A percentile compares a stretch with the other conserved stretches of the same genome.
Conservation (phyloP, 2,113 vertebrate genomes). For the Dascyllus trimaculatus region DNA sequence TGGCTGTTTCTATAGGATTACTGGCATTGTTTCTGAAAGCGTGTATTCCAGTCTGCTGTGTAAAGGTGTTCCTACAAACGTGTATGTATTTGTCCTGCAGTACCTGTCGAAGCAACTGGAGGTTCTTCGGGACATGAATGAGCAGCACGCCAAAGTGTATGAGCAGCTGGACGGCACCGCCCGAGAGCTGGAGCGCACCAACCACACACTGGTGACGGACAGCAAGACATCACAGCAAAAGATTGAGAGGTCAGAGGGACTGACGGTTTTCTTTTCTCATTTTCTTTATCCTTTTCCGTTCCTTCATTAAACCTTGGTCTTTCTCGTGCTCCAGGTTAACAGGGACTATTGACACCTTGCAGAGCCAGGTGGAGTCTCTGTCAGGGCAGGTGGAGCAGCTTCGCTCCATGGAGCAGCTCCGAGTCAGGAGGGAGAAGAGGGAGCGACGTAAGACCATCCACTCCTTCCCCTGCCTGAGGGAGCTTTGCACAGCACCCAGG, state of each 20-base stretch:
- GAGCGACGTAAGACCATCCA: slow-evolving; percentile 94
- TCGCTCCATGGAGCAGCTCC: slow-evolving; percentile 91
- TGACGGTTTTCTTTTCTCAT: rapidly evolving
- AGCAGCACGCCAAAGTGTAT: slow-evolving; percentile 97
- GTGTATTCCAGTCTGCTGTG: background rate
- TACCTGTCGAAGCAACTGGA: slow-evolving; percentile 97
- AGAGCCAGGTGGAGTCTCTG: slow-evolving; percentile 94
- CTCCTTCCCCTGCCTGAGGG: slow-evolving; percentile 95
- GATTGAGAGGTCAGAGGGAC: slow-evolving; percentile 88
- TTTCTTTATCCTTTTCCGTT: background rate
- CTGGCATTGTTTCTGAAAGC: too few relatives aligned
- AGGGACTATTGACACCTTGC: slow-evolving; percentile 91
- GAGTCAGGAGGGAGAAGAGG: slow-evolving; percentile 91
- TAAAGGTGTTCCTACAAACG: background rate
- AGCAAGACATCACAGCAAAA: slow-evolving; percentile 96
- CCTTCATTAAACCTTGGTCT: background rate
- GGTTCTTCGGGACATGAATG: slow-evolving; percentile 94
- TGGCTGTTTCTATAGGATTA: background rate
- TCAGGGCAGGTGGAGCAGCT: slow-evolving; percentile 95
- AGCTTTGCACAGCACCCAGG: slow-evolving; percentile 92
- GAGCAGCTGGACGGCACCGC: slow-evolving; percentile 96
- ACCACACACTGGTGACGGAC: slow-evolving; percentile 92
- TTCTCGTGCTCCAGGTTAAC: slow-evolving; percentile 85
- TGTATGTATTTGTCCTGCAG: slow-evolving; percentile 68
- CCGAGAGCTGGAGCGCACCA: slow-evolving; percentile 92